phyloP scores from a whole-genome alignment of 2,888 invertebrate species.

The Oasisia sp. region DNA sequence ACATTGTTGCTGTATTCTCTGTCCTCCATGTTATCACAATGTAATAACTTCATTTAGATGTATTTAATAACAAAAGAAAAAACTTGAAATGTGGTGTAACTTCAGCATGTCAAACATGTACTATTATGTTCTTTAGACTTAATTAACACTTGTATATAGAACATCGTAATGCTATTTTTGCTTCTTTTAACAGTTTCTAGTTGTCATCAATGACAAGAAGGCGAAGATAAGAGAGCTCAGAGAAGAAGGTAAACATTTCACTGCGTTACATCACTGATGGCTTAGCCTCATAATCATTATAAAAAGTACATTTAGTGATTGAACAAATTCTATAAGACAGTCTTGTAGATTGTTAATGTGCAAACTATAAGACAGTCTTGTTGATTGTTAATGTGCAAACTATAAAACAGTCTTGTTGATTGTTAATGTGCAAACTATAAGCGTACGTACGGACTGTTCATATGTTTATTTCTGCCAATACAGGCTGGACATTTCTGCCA shows the following conservation, averaged over 20 bases:
- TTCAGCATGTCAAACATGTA: not conserved
- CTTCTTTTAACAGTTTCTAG: slow-evolving; percentile 50
- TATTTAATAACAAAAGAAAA: too few relatives aligned
- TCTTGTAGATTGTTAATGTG: too few relatives aligned
- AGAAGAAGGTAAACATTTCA: slow-evolving; percentile 41
- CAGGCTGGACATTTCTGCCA: not conserved
- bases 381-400: not conserved
- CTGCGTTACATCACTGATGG: not conserved
- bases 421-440: not conserved
- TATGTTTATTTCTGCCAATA: not conserved
- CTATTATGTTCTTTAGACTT: not conserved
- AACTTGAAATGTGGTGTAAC: too few relatives aligned
- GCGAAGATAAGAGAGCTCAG: slow-evolving; percentile 52
- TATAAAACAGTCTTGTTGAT: not conserved
- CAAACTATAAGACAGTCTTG: not conserved
- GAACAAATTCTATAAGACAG: not conserved
- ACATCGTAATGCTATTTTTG: slow-evolving; percentile 18
- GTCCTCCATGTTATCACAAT: too few relatives aligned
- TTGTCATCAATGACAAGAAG: slow-evolving; percentile 58
- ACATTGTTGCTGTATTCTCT: not conserved
- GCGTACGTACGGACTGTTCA: too few relatives aligned
- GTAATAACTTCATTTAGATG: too few relatives aligned
- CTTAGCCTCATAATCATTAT: not conserved
- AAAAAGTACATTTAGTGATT: not conserved
- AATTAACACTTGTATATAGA: not conserved